These are phyloP conservation scores for Trachurus trachurus DNA, from an alignment of 2,797 vertebrate genomes.

Conservation along the genomic window DNA sequence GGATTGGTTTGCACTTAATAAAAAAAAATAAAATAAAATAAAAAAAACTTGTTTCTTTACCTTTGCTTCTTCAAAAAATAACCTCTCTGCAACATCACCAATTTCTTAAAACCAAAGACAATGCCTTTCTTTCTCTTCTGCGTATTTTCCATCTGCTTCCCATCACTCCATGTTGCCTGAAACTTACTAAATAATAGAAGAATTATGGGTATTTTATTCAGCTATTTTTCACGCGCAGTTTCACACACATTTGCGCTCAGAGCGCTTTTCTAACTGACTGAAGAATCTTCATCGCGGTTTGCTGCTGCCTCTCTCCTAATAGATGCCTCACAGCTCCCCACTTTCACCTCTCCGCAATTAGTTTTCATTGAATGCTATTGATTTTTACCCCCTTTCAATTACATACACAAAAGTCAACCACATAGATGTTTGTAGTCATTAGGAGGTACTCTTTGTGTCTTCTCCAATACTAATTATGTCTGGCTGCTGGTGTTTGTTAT, in stretches of 20 bases:
- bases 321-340: constrained; percentile 71
- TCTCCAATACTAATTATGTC: constrained; percentile 88
- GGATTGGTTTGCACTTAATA: neutral
- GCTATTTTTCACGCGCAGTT: constrained; percentile 86
- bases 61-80: neutral
- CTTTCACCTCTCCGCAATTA: constrained; percentile 81
- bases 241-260: constrained; percentile 84
- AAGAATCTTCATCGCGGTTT: constrained; percentile 71
- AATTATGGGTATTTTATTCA: constrained; percentile 83
- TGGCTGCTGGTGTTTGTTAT: constrained; percentile 79
- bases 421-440: constrained; percentile 87
- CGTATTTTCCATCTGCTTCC: constrained; percentile 65
- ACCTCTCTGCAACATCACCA: constrained; percentile 14
- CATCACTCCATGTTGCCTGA: constrained; percentile 65
- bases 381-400: constrained; percentile 84
- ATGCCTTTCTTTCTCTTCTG: constrained; percentile 33
- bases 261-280: constrained; percentile 80
- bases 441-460: constrained; percentile 85
- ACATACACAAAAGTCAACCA: constrained; percentile 84
- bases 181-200: constrained; percentile 87
- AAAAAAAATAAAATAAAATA: neutral
- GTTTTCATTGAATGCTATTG: constrained; percentile 88
- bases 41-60: neutral
- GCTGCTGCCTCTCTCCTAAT: constrained; percentile 67
- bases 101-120: constrained; percentile 39